These are phyloP conservation scores for Tetragnatha montana DNA, from an alignment of 2,888 invertebrate genomes.

Conservation along the genomic window DNA sequence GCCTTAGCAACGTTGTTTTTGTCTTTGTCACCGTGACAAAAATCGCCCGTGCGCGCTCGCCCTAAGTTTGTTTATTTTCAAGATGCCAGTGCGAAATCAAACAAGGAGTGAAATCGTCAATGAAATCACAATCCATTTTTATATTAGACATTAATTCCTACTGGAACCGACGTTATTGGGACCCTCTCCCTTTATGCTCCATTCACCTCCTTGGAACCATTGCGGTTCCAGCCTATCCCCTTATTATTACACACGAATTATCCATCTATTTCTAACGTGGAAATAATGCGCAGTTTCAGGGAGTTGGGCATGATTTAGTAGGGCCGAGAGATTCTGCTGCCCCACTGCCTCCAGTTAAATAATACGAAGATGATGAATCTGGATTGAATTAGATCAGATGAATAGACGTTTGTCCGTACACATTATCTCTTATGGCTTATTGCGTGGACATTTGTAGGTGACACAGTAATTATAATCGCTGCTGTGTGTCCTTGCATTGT, in stretches of 20 bases:
- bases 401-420: background rate
- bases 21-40: too few species aligned
- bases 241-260: background rate
- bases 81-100: too few species aligned
- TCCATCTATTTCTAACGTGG: background rate
- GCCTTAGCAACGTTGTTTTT: too few species aligned
- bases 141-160: too few species aligned
- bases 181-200: background rate
- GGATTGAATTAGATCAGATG: conserved; percentile 30
- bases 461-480: conserved; percentile 28
- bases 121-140: too few species aligned
- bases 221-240: background rate
- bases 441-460: conserved; percentile 50
- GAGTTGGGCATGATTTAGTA: background rate
- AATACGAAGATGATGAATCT: conserved; percentile 31
- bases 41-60: too few species aligned
- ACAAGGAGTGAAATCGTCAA: too few species aligned
- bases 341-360: conserved; percentile 28
- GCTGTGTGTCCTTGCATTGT: background rate
- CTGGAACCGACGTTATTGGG: background rate
- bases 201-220: background rate
- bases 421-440: conserved; percentile 26
- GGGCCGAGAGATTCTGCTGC: background rate
- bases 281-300: background rate
- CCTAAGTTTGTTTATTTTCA: too few species aligned